phyloP scores from a whole-genome alignment of 2,113 vertebrate genomes.

The Rhizomys pruinosus region DNA sequence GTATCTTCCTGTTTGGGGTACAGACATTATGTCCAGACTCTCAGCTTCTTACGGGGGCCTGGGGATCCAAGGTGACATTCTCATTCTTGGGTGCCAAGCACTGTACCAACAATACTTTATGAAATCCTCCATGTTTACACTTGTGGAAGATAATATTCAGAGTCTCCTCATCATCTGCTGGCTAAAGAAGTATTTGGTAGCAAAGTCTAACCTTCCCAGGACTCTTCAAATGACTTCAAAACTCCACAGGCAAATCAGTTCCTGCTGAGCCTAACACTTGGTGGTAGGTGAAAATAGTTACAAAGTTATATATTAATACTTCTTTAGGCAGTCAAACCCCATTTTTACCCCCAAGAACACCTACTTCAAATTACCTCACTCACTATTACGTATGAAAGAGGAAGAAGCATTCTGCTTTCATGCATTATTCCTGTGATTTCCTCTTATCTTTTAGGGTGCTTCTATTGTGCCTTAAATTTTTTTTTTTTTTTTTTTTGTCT shows the following conservation, averaged over 20 bases:
- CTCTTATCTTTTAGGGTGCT: constrained; percentile 7
- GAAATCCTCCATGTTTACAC: neutral
- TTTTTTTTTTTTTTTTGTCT: too few relatives aligned
- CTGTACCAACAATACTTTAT: neutral
- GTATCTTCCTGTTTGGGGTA: neutral
- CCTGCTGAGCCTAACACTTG: neutral
- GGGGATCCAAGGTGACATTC: neutral
- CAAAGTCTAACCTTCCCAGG: neutral
- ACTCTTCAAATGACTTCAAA: neutral
- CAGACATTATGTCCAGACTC: neutral
- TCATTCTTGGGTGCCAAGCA: neutral
- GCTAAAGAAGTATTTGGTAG: neutral
- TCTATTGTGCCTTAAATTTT: neutral
- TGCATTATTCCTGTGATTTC: neutral
- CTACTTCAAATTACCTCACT: neutral
- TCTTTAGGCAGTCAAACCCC: neutral
- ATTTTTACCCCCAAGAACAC: neutral
- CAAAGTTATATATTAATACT: neutral
- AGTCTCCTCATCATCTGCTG: too few relatives aligned
- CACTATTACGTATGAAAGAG: neutral
- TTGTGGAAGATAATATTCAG: neutral
- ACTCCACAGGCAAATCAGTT: neutral
- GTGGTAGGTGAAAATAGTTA: neutral
- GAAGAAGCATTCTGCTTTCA: neutral
- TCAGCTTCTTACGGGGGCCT: neutral